Evolutionary conservation across 2,888 invertebrate species (phyloP), one percentile per base, ranked within the genome.

Genomic region (Melipona beecheii): DNA sequence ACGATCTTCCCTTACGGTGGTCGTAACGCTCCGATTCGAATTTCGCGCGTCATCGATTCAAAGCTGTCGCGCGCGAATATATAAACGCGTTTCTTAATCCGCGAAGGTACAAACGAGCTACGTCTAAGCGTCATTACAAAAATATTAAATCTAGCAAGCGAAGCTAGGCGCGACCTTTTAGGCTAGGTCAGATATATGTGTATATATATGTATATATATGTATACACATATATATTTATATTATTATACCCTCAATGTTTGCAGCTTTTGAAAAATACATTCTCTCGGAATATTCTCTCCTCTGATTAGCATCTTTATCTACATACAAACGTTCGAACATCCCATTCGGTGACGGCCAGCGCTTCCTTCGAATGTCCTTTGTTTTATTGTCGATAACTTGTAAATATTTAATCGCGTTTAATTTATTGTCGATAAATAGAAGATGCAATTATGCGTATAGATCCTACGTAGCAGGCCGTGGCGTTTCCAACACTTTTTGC

Each of bases 111-210:
- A 91, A 93, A 93, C 90, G 91, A 93, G 84, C 92, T 93, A 92
- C 88, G 84, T 86, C 92, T 93, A 93, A 91, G 94, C 94, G 90
- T 93, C 90, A 92, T 94, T 94, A 94, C 94, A 94, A 94, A 94
- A 94, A 94, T 94, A 94, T 94, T 94, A 94, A 94, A 94, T 93
- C 94, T 94, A 94, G 91, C 92, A 94, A 94, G 94, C 94, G 88
- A 93, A 93, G 93, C 93, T 93, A 92, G 91, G 89, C 87, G 83
- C 83, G 88, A 80, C 78, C 80, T 68, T 77, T 80, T 54, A 76
- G 72, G 60, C 68, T 80, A 66, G 79, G 68, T 81, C 77, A 58
- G 58, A 66, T 69, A 71, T 85, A 71, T 86, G 54, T 78, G 69
- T 73, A 66, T 71, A 11, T 79, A 50, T 79, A 54, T 74, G 2